These are phyloP conservation scores for Sorex fumeus DNA, from an alignment of 2,113 vertebrate species.

Conservation along the genomic window DNA sequence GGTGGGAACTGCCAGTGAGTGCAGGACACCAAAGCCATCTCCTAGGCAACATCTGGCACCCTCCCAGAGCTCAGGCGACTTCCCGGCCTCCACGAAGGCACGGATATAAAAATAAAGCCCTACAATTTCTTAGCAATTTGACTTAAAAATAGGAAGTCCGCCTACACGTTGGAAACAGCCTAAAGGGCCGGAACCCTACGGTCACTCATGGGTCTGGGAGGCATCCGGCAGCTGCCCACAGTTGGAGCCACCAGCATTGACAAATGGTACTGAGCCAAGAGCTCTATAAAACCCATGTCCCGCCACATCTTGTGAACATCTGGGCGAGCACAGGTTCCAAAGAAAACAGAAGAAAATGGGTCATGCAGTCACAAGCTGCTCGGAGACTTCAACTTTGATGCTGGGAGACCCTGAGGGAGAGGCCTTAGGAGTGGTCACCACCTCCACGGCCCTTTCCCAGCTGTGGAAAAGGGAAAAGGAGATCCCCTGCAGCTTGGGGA, in stretches of 20 bases:
- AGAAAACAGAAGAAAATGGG: neutral
- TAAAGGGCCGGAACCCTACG: neutral
- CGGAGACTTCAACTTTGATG: too few relatives aligned
- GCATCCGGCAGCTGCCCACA: neutral
- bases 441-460: too few relatives aligned
- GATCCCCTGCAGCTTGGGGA: too few relatives aligned
- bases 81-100: neutral
- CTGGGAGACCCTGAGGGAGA: too few relatives aligned
- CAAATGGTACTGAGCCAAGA: neutral
- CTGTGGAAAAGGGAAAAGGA: too few relatives aligned
- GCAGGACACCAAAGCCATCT: fast-evolving
- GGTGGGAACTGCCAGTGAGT: fast-evolving
- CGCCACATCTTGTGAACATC: neutral
- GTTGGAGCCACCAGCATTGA: neutral
- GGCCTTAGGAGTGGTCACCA: too few relatives aligned
- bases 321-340: neutral
- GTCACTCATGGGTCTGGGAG: neutral
- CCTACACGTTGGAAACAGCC: neutral
- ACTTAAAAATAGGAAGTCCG: constrained; percentile 57
- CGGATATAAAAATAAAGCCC: neutral
- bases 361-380: too few relatives aligned
- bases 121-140: neutral
- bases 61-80: neutral
- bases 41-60: neutral
- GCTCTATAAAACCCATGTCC: neutral